Conservation (phyloP, 2,888 invertebrate species). For the Atrina japonica region DNA sequence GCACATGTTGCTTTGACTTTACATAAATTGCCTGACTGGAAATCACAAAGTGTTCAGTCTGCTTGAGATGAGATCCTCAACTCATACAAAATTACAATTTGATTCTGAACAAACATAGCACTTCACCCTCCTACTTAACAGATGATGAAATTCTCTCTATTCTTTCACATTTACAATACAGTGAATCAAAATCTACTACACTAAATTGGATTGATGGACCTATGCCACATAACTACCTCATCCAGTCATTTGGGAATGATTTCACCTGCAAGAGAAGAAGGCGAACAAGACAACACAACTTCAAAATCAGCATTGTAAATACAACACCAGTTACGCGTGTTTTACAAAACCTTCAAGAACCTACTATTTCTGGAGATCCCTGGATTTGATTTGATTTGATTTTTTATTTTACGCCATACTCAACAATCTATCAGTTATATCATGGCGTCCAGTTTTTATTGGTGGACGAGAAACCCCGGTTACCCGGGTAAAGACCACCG, state of each 20-base stretch:
- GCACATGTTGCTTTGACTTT: slow-evolving; percentile 8
- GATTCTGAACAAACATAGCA: too few relatives aligned
- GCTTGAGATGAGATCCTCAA: too few relatives aligned
- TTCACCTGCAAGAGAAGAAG: neutral
- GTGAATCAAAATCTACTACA: neutral
- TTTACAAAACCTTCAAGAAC: neutral
- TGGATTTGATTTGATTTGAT: too few relatives aligned
- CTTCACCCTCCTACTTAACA: too few relatives aligned
- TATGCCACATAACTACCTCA: neutral
- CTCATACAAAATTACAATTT: too few relatives aligned
- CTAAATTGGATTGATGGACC: slow-evolving; percentile 16
- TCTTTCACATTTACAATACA: neutral
- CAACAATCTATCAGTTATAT: too few relatives aligned
- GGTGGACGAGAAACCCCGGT: too few relatives aligned
- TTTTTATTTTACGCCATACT: too few relatives aligned
- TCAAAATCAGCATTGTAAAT: neutral
- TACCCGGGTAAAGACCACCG: too few relatives aligned
- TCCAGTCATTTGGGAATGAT: neutral
- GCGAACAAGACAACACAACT: neutral
- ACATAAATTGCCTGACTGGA: slow-evolving; percentile 1
- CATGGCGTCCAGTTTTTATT: too few relatives aligned
- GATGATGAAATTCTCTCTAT: neutral
- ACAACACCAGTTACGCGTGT: too few relatives aligned
- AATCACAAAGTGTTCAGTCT: too few relatives aligned
- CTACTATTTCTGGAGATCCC: slow-evolving; percentile 4